Percentiles rank a stretch among this genome's conserved stretches.
These are phyloP conservation scores for Crotalus viridis DNA, from an alignment of 2,113 vertebrate genomes.

Conservation along the genomic window DNA sequence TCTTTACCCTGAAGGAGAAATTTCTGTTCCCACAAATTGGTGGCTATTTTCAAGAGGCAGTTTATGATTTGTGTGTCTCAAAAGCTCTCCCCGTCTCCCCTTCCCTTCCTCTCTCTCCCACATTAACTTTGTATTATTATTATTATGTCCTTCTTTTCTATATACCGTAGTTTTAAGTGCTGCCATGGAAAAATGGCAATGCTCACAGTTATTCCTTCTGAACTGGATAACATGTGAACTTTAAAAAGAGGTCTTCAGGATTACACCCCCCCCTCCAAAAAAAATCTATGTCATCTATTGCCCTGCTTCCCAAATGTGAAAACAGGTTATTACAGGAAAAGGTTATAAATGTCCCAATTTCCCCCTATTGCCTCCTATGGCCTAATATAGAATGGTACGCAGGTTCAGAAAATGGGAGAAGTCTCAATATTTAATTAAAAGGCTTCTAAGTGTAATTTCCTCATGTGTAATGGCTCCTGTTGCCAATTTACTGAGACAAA, in stretches of 20 bases:
- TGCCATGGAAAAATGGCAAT: too few species aligned
- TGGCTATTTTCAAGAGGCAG: too few species aligned
- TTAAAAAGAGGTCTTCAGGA: neutral
- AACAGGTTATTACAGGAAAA: neutral
- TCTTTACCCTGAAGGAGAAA: too few species aligned
- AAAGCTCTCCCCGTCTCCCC: too few species aligned
- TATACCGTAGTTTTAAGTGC: too few species aligned
- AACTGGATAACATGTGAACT: neutral
- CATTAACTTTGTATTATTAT: too few species aligned
- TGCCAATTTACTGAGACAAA: neutral
- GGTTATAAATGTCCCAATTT: neutral
- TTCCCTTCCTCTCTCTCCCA: too few species aligned
- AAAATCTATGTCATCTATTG: neutral
- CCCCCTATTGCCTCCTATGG: neutral
- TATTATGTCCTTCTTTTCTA: too few species aligned
- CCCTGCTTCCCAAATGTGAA: neutral
- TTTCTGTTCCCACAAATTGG: too few species aligned
- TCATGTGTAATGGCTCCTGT: neutral
- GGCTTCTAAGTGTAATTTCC: neutral
- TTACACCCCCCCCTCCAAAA: neutral
- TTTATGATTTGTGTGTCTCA: too few species aligned
- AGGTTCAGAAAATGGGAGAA: neutral
- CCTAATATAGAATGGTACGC: neutral
- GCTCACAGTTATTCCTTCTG: neutral
- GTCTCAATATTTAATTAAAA: neutral